Percentiles rank a stretch among this genome's conserved stretches.
These are phyloP conservation scores for Hydriomena furcata DNA, from an alignment of 2,888 invertebrate species.

Conservation along the genomic window DNA sequence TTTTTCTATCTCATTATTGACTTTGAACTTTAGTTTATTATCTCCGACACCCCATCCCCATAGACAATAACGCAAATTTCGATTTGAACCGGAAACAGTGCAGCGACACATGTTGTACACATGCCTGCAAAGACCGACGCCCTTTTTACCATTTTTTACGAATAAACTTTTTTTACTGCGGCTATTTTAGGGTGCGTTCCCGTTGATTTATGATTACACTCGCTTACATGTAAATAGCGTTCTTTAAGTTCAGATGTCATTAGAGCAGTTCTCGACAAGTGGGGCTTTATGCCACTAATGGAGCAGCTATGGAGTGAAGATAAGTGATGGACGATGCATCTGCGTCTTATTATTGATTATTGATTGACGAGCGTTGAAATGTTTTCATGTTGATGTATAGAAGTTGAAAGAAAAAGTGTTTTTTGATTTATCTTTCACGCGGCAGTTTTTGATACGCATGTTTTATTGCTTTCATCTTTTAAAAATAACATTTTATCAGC, in stretches of 20 bases:
- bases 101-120: conserved; percentile 72
- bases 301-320: conserved; percentile 43
- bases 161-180: conserved; percentile 54
- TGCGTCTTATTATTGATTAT: conserved; percentile 62
- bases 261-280: conserved; percentile 56
- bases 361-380: conserved; percentile 61
- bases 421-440: conserved; percentile 30
- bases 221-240: conserved; percentile 36
- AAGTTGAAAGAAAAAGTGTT: conserved; percentile 28
- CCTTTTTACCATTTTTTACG: conserved; percentile 62
- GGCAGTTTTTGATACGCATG: background rate
- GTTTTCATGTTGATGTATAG: conserved; percentile 41
- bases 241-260: conserved; percentile 45
- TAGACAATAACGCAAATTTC: conserved; percentile 68
- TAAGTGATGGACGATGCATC: conserved; percentile 68
- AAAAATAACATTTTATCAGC: conserved; percentile 14
- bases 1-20: conserved; percentile 34
- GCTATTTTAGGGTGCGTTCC: conserved; percentile 61
- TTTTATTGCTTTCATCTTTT: conserved; percentile 8
- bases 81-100: conserved; percentile 70
- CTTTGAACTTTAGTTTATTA: conserved; percentile 52
- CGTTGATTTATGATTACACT: conserved; percentile 64
- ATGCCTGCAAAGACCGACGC: conserved; percentile 65
- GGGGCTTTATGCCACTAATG: conserved; percentile 64
- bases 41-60: conserved; percentile 48